These are phyloP conservation scores for Dolichoris vasculosae DNA, from an alignment of 1,140 invertebrate species.

Conservation along the genomic window DNA sequence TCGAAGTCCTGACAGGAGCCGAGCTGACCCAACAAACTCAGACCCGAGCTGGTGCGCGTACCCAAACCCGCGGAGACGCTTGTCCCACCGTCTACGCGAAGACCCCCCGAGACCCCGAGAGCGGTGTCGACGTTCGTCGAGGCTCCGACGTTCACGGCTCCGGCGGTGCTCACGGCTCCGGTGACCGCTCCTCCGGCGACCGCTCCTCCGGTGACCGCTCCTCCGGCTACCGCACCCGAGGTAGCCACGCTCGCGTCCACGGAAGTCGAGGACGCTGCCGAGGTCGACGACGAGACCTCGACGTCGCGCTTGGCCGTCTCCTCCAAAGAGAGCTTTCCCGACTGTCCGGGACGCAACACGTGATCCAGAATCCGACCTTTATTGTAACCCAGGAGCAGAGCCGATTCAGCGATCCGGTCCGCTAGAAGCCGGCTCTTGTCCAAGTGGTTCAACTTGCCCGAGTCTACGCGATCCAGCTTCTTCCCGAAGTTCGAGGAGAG, in stretches of 20 bases:
- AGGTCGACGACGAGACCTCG: not conserved
- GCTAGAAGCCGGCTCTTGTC: slow-evolving; percentile 15
- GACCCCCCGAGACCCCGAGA: not conserved
- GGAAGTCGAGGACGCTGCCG: not conserved
- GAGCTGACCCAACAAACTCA: not conserved
- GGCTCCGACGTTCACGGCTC: not conserved
- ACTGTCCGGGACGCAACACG: not conserved
- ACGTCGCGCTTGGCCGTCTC: slow-evolving; percentile 24
- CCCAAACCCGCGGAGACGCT: not conserved
- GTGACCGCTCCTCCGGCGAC: not conserved
- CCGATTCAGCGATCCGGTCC: slow-evolving; percentile 10
- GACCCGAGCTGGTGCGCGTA: not conserved
- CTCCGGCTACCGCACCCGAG: not conserved
- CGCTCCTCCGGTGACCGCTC: not conserved
- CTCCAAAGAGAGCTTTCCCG: not conserved
- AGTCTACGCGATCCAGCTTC: not conserved
- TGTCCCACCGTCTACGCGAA: not conserved
- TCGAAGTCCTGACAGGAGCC: slow-evolving; percentile 21
- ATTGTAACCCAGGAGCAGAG: not conserved
- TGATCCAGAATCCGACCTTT: not conserved
- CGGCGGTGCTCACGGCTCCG: not conserved
- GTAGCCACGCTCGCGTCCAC: not conserved
- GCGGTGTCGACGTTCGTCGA: not conserved
- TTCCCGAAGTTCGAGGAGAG: not conserved
- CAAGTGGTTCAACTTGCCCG: not conserved